A percentile compares a stretch with the other conserved stretches of the same genome.
phyloP scores from a whole-genome alignment of 2,797 vertebrate genomes.

The Phoebastria nigripes region DNA sequence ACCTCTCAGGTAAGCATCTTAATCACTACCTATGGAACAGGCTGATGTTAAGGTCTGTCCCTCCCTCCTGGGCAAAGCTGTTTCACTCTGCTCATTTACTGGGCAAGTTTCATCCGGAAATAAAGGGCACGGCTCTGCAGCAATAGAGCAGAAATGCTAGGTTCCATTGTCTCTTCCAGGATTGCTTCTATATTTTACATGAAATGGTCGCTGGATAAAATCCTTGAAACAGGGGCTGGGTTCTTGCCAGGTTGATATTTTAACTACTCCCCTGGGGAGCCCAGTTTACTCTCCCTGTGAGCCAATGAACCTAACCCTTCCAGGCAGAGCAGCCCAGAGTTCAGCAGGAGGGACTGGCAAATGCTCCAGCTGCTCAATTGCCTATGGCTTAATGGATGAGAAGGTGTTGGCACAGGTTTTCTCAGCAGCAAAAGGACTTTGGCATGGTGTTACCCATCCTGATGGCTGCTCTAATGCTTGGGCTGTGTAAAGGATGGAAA shows the following conservation, averaged over 20 bases:
- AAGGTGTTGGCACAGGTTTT: background rate
- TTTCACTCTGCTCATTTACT: background rate
- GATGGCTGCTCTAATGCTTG: background rate
- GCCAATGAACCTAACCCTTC: background rate
- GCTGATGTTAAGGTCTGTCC: background rate
- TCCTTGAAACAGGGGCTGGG: background rate
- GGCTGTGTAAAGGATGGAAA: background rate
- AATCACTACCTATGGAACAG: background rate
- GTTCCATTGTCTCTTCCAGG: background rate
- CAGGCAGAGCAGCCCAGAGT: rapidly evolving
- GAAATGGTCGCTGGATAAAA: background rate
- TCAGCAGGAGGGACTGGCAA: background rate
- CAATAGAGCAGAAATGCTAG: background rate
- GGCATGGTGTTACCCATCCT: background rate
- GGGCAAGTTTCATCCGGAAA: background rate
- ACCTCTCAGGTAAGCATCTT: background rate
- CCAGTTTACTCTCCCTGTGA: background rate
- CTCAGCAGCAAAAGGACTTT: background rate
- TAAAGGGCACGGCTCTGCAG: background rate
- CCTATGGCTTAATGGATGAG: background rate
- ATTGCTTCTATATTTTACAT: background rate
- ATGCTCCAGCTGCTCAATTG: background rate
- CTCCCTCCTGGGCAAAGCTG: background rate
- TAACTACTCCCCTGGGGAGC: background rate
- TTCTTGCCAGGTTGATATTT: background rate